A percentile compares a stretch with the other conserved stretches of the same genome.
These are phyloP conservation scores for Trinectes maculatus DNA, from an alignment of 2,113 vertebrate genomes.

Conservation along the genomic window DNA sequence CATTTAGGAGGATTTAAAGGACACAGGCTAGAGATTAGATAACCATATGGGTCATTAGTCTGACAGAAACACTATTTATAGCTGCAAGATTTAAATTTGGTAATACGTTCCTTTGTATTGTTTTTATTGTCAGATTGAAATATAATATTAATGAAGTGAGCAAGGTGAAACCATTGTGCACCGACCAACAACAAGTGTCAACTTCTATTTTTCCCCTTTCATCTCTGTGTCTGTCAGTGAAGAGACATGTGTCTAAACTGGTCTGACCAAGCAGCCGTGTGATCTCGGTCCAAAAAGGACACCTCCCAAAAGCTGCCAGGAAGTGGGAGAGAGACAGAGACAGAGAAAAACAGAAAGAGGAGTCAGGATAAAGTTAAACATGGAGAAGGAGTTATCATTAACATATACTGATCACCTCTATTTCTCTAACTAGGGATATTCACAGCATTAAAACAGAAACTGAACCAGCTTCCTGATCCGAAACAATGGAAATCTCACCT, in stretches of 20 bases:
- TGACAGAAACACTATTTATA: constrained; percentile 35
- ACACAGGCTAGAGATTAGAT: constrained; percentile 57
- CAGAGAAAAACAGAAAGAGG: background rate
- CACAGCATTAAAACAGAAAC: too few species aligned
- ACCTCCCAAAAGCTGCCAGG: constrained; percentile 40
- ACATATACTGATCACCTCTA: background rate
- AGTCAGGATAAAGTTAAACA: background rate
- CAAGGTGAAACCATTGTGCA: background rate
- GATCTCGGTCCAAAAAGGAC: constrained; percentile 36
- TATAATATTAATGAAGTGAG: background rate
- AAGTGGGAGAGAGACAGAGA: constrained; percentile 14
- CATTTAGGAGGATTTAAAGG: constrained; percentile 66
- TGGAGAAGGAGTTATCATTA: background rate
- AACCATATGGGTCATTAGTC: constrained; percentile 4
- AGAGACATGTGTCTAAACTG: constrained; percentile 44
- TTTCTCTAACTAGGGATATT: too few species aligned
- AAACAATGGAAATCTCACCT: too few species aligned
- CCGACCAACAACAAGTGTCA: too few species aligned
- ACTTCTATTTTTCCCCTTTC: background rate
- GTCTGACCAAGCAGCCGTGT: constrained; percentile 32
- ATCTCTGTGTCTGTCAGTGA: constrained; percentile 44
- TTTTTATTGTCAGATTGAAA: background rate
- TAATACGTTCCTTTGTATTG: background rate
- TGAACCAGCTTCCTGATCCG: too few species aligned
- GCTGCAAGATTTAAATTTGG: background rate